Evolutionary conservation across 2,113 vertebrate genomes (phyloP).

Genomic region (Oriolus oriolus): DNA sequence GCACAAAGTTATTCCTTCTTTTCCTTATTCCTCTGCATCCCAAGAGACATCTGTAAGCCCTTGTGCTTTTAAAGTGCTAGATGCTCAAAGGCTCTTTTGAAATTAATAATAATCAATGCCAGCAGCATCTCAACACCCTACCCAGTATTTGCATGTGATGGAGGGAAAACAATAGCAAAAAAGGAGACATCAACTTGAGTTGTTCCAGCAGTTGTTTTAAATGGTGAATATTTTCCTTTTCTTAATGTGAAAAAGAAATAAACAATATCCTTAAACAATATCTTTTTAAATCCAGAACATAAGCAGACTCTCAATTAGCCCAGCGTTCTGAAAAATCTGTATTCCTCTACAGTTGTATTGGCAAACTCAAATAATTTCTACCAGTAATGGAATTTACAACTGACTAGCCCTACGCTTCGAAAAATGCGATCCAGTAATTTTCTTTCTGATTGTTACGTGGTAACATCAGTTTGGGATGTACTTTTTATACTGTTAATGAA

Average conservation of each 20-base stretch:
- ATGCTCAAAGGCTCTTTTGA: conserved; percentile 56
- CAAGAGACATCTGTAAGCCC: conserved; percentile 44
- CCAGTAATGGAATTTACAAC: conserved; percentile 34
- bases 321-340: conserved; percentile 20
- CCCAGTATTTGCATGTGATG: conserved; percentile 46
- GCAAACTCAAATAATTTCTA: conserved; percentile 20
- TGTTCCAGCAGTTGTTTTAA: conserved; percentile 60
- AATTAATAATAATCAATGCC: conserved; percentile 61
- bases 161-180: conserved; percentile 59
- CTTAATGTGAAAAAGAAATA: conserved; percentile 66
- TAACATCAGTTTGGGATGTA: neutral
- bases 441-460: neutral
- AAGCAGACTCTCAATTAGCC: conserved; percentile 55
- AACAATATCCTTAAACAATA: conserved; percentile 50
- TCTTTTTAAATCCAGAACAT: conserved; percentile 56
- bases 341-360: neutral
- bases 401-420: neutral
- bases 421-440: neutral
- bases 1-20: conserved; percentile 30
- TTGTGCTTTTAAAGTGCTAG: conserved; percentile 40
- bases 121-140: conserved; percentile 60
- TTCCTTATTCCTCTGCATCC: neutral
- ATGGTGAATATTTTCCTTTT: conserved; percentile 54
- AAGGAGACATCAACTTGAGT: conserved; percentile 53
- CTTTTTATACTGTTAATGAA: neutral